These are phyloP conservation scores for Aphrocallistes beatrix DNA, from an alignment of 37 sponge, comb jelly and placozoan genomes.

Conservation along the genomic window DNA sequence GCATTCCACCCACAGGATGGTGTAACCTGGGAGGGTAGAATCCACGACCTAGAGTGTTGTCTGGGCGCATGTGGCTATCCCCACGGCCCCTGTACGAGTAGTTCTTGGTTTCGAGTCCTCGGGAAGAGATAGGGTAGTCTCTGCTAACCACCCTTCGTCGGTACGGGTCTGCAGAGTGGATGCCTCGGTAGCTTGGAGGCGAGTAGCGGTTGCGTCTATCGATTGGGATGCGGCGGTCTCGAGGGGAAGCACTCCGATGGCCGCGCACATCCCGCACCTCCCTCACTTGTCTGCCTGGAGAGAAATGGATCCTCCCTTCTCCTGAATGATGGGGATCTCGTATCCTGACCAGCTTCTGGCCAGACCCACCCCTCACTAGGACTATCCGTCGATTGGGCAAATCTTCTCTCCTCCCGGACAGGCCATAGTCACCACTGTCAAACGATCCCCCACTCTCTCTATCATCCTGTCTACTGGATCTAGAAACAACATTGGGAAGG, in stretches of 20 bases:
- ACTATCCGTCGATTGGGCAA: background rate
- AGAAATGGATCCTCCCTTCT: background rate
- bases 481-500: slow-evolving; percentile 16
- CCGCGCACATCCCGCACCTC: background rate
- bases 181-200: background rate
- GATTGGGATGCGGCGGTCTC: background rate
- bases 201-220: background rate
- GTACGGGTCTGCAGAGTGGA: background rate
- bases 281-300: background rate
- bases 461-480: background rate
- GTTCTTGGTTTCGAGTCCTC: background rate
- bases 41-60: background rate
- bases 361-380: background rate
- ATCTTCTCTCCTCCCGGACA: background rate
- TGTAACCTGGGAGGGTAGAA: background rate
- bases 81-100: slow-evolving; percentile 8
- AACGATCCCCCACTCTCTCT: background rate
- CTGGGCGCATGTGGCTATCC: too few species aligned
- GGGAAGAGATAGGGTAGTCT: background rate
- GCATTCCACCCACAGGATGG: background rate
- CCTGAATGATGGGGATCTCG: background rate
- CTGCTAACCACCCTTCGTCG: background rate
- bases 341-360: background rate
- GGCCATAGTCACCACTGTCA: background rate
- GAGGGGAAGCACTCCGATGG: background rate